Evolutionary conservation across 2,797 vertebrate species (phyloP).

Genomic region (Choloepus didactylus): DNA sequence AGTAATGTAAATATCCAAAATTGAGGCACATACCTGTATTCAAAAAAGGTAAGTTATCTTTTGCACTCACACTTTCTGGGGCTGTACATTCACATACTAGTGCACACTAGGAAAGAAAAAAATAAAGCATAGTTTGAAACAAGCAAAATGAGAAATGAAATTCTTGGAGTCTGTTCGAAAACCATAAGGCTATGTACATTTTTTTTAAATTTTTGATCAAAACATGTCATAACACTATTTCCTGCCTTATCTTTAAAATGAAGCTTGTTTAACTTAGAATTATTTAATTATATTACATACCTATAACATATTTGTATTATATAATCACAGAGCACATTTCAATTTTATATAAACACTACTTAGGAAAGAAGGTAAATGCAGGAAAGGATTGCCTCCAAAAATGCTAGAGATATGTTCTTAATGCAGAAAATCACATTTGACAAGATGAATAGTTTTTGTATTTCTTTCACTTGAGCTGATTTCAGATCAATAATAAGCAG

Average conservation of each 20-base stretch:
- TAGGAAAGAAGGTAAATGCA: slow-evolving; percentile 31
- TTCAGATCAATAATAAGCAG: slow-evolving; percentile 31
- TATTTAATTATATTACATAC: slow-evolving; percentile 2
- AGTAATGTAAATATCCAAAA: neutral
- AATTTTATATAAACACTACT: neutral
- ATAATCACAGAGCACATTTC: neutral
- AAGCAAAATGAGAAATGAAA: slow-evolving; percentile 36
- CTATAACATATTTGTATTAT: neutral
- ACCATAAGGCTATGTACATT: neutral
- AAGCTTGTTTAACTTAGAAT: slow-evolving; percentile 5
- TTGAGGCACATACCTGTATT: slow-evolving; percentile 91
- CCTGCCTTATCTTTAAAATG: neutral
- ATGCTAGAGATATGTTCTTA: neutral
- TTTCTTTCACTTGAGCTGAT: slow-evolving; percentile 62
- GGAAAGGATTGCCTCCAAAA: neutral
- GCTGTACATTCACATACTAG: slow-evolving; percentile 92
- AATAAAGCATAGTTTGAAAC: slow-evolving; percentile 68
- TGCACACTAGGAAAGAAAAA: slow-evolving; percentile 91
- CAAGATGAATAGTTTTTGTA: slow-evolving; percentile 47
- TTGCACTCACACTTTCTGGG: slow-evolving; percentile 88
- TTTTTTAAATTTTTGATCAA: neutral
- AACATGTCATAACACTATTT: neutral
- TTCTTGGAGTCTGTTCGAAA: neutral
- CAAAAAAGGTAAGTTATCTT: slow-evolving; percentile 92
- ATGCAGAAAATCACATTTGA: slow-evolving; percentile 25